Evolutionary conservation across 2,797 vertebrate species (phyloP), one percentile per base, ranked within the genome.

Genomic region (Borostomias antarcticus): DNA sequence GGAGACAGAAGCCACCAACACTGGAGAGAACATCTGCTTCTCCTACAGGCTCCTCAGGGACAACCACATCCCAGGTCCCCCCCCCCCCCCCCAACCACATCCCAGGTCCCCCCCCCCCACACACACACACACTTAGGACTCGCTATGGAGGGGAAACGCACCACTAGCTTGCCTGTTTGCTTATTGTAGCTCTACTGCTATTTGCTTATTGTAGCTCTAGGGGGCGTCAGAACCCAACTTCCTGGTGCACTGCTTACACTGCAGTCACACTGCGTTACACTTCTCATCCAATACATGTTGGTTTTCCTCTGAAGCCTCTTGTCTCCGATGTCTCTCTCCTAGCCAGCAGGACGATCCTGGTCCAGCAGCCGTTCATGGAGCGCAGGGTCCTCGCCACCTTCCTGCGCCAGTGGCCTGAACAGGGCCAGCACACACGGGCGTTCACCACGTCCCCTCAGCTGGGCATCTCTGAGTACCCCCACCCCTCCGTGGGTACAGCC

Each of bases 291-390:
- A 13, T 37, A 9, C 5, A n/a, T 35, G 45, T 15, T 59, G 25
- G 4, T 50, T 6, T 66, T 35, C 0, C 4, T 1, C n/a, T 40
- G 1, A 9, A 37, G 3, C 29, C 43, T 51, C 25, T 62, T 30
- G 32, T 33, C 1, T 26, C 9, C 40, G n/a, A 1, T 17, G 11
- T 40, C 7, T 60, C 21, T 47, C 9, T 23, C 7, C 25, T 58
- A 81, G 78, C 53, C 13, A 54, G 48, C 54, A 75, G 62, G 52
- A 48, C 77, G 54, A 82, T 78, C n/a, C 45, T 74, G 1, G 74
- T 82, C 8, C 77, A 82, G 72, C 82, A 78, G 68, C 74, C 76
- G n/a, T 70, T 79, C 28, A 77, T 80, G 74, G 79, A 83, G 48
- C 58, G 56, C 8, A 48, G 74, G 33, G 66, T 83, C 17, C 53